phyloP scores from a whole-genome alignment of 2,888 invertebrate genomes.

The Ornithoptera alexandrae region DNA sequence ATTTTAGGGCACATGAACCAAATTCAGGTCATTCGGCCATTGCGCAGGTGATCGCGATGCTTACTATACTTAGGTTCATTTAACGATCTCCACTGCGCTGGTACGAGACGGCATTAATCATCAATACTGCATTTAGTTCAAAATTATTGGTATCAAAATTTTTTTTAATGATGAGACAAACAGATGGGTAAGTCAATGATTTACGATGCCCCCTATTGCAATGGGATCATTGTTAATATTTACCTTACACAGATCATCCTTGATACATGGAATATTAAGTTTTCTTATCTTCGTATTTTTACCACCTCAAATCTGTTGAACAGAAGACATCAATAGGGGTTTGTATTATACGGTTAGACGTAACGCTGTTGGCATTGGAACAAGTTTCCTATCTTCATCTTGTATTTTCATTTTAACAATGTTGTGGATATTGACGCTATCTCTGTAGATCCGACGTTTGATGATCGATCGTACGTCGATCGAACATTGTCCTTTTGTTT shows the following conservation, averaged over 20 bases:
- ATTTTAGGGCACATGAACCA: constrained; percentile 31
- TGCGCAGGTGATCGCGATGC: constrained; percentile 56
- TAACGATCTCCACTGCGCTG: constrained; percentile 6
- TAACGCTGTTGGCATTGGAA: constrained; percentile 43
- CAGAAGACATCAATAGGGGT: too few species aligned
- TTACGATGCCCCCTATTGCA: too few species aligned
- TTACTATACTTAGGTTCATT: constrained; percentile 42
- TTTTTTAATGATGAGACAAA: too few species aligned
- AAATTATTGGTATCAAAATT: too few species aligned
- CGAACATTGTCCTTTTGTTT: constrained; percentile 7
- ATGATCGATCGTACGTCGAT: constrained; percentile 45
- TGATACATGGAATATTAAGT: too few species aligned
- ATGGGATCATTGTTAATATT: too few species aligned
- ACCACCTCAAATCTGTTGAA: too few species aligned
- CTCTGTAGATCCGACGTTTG: constrained; percentile 47
- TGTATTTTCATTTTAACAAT: constrained; percentile 39
- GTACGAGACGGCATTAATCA: constrained; percentile 7
- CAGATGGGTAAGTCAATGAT: too few species aligned
- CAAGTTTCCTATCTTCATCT: constrained; percentile 36
- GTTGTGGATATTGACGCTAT: constrained; percentile 49
- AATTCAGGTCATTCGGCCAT: constrained; percentile 62
- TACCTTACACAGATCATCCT: too few species aligned
- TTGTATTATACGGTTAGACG: not conserved
- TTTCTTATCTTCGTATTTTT: too few species aligned
- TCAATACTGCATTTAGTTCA: not conserved